Base-by-base conservation (phyloP, 2,797 vertebrate genomes). In the Leontocebus nigricollis region DNA sequence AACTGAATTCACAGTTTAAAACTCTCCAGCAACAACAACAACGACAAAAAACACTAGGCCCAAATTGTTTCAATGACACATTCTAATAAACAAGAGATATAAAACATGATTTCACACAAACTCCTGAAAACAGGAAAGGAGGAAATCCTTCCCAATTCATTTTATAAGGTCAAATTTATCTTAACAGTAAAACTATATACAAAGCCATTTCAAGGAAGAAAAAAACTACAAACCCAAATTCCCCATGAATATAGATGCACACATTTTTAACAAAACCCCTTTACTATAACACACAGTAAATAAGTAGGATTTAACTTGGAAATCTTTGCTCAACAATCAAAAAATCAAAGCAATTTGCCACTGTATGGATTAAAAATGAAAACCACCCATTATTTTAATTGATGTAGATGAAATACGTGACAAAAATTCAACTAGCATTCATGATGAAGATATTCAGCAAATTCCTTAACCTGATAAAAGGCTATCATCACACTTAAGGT, bases 281-380 rank as follows among this genome's bases (percentile, higher is more conserved):
- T 94, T 72, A 88, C 75, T 41, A 15, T 76, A 94, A 93, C 33
- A 92, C 13, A 88, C 50, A 61, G 30, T 92, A 88, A 93, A 46
- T 55, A 96, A 81, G 79, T 73, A 93, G 90, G 55, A 86, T 46
- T 96, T 97, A 90, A 86, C 88, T 90, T 59, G 93, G 64, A 82
- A 95, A 94, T 55, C 36, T 83, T 76, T 80, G 73, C 75, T 92
- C 80, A 70, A 83, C 36, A 86, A 76, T 50, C 39, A 64, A 85
- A 85, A 94, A 86, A 70, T 55, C 57, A 93, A 85, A 22, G 79
- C 41, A 81, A 91, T 89, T 84, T 86, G 64, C 33, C 46, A 87
- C 92, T 93, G 81, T 80, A 76, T 27, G 89, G 36, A 81, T 77
- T 92, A 83, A 95, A 94, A 90, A 41, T 4, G 2, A 48, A 67